Evolutionary conservation across 2,797 vertebrate genomes (phyloP).

Genomic region (Semotilus atromaculatus): DNA sequence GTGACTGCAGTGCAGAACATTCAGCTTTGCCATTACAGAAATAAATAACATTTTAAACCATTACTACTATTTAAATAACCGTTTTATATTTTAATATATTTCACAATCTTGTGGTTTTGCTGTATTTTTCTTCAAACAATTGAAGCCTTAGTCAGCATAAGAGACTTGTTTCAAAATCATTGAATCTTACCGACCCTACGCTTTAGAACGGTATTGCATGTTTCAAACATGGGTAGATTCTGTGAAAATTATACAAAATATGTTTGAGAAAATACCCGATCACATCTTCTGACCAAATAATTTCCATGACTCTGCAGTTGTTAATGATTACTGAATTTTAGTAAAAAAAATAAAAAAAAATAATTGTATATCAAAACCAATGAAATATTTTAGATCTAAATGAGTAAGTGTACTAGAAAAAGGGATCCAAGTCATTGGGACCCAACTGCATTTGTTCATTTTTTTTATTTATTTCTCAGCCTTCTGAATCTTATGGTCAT

Average conservation of each 20-base stretch:
- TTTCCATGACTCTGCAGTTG: neutral
- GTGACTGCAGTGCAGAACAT: neutral
- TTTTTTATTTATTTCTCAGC: too few relatives aligned
- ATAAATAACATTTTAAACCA: too few relatives aligned
- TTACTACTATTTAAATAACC: too few relatives aligned
- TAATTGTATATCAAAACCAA: neutral
- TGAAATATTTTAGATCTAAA: neutral
- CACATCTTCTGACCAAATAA: neutral
- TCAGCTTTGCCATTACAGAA: neutral
- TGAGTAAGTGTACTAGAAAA: neutral
- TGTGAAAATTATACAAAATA: neutral
- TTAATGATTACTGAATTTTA: neutral
- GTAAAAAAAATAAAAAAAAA: too few relatives aligned
- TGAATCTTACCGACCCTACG: neutral
- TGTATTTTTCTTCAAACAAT: neutral
- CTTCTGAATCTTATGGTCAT: neutral
- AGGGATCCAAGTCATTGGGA: neutral
- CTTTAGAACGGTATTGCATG: neutral
- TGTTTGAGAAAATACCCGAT: neutral
- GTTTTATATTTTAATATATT: neutral
- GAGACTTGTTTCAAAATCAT: neutral
- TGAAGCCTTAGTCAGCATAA: neutral
- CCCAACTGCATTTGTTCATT: neutral
- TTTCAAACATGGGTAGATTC: neutral
- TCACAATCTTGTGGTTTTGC: neutral